These are phyloP conservation scores for Drosophila bunnanda DNA, from an alignment of 2,888 invertebrate genomes.

Conservation along the genomic window DNA sequence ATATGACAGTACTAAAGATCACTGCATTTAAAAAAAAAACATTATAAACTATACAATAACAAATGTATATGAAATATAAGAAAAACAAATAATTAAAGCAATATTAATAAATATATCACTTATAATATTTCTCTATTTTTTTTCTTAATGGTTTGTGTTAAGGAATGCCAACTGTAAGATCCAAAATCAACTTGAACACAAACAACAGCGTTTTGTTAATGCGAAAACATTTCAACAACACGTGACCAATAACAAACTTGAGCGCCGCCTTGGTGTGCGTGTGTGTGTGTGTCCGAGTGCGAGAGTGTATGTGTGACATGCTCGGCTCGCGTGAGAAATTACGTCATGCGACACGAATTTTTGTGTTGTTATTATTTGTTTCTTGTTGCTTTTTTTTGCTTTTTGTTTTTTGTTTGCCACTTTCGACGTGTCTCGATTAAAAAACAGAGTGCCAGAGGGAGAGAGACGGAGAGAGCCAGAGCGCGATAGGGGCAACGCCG, in stretches of 20 bases:
- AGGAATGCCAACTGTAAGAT: slow-evolving; percentile 20
- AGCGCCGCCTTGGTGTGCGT: slow-evolving; percentile 34
- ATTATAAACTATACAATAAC: no score
- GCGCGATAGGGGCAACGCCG: slow-evolving; percentile 55
- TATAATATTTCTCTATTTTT: no score
- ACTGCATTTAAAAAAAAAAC: no score
- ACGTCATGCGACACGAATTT: slow-evolving; percentile 84
- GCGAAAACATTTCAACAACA: slow-evolving; percentile 75
- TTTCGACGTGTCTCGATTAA: slow-evolving; percentile 71
- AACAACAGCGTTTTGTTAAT: slow-evolving; percentile 39
- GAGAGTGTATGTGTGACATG: slow-evolving; percentile 63
- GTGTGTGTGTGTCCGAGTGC: slow-evolving; percentile 5
- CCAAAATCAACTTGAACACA: slow-evolving; percentile 25
- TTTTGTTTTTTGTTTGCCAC: slow-evolving; percentile 47
- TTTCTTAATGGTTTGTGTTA: background rate
- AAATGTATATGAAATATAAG: no score
- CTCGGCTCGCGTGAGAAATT: slow-evolving; percentile 85
- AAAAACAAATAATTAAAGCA: no score
- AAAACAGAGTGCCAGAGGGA: slow-evolving; percentile 39
- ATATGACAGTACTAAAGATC: no score
- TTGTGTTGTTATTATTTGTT: slow-evolving; percentile 52
- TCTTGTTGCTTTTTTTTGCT: slow-evolving; percentile 14
- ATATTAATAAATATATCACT: background rate
- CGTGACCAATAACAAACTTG: slow-evolving; percentile 79
- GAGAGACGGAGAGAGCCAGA: slow-evolving; percentile 18